Evolutionary conservation across 2,797 vertebrate species (phyloP), one percentile per base, ranked within the genome.

Genomic region (Amblyraja radiata): DNA sequence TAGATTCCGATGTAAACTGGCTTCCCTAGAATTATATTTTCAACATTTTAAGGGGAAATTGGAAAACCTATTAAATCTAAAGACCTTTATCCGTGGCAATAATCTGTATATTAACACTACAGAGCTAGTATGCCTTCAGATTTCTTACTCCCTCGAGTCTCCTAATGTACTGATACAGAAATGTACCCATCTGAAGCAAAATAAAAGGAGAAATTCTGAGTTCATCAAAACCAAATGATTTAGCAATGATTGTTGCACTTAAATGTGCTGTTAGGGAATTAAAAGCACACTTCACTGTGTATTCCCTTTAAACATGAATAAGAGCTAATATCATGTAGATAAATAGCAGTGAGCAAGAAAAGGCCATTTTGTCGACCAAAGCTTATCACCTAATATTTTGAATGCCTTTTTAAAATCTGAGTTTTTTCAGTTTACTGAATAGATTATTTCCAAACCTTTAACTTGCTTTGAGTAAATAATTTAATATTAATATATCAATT

Each of bases 401-500:
- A 88, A 88, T 68, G 84, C 84, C 16, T 68, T 63, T 58, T 63
- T 25, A 84, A 88, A 88, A n/a, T 11, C 58, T 68, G 63, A 68
- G n/a, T n/a, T 36, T 88, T 88, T 65, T 88, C 68, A 36, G n/a
- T 32, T 88, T 68, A 36, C 63, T 88, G 61, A 23, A 63, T 68
- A 68, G 84, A 68, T 36, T 68, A 88, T 88, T 74, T 68, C 61
- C 32, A 68, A 88, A 68, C n/a, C 63, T 88, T 88, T 88, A 68
- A 68, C 63, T 25, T 39, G 65, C 84, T 78, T 78, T 88, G n/a
- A 88, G 84, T 68, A 88, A 88, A 36, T 61, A 88, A 88, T 21
- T 74, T 74, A 54, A 61, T 88, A 88, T 68, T 88, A 68, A 88
- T 88, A 63, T 86, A 65, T 79, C 78, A 36, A 21, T 68, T 88